A percentile compares a stretch with the other conserved stretches of the same genome.
Evolutionary conservation across 1,140 invertebrate species (phyloP).

Genomic region (Drosophila grimshawi): DNA sequence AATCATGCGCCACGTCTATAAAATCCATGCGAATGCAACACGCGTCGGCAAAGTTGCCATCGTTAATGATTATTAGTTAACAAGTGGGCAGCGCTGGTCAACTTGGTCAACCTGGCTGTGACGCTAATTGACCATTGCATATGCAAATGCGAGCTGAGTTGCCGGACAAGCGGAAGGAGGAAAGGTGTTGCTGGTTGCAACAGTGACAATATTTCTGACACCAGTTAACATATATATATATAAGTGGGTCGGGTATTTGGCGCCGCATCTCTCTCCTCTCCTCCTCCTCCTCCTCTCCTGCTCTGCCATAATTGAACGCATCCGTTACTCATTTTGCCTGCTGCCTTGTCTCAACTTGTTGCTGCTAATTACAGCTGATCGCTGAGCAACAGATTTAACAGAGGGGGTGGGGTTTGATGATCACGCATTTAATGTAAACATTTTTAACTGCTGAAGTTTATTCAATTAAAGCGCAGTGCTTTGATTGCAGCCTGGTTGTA

Average conservation of each 20-base stretch:
- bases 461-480: slow-evolving; percentile 70
- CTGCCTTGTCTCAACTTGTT: too few relatives aligned
- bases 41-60: slow-evolving; percentile 7
- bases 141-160: slow-evolving; percentile 38
- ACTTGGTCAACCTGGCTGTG: slow-evolving; percentile 11
- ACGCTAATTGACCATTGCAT: slow-evolving; percentile 25
- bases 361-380: slow-evolving; percentile 72
- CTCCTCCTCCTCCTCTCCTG: background rate
- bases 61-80: slow-evolving; percentile 22
- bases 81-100: slow-evolving; percentile 12
- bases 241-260: slow-evolving; percentile 13
- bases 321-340: too few relatives aligned
- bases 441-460: slow-evolving; percentile 72
- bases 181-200: slow-evolving; percentile 55
- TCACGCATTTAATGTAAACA: slow-evolving; percentile 66
- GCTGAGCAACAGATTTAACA: background rate
- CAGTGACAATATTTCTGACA: slow-evolving; percentile 75
- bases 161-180: slow-evolving; percentile 12
- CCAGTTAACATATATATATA: slow-evolving; percentile 20
- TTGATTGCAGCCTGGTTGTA: slow-evolving; percentile 57
- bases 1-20: slow-evolving; percentile 44
- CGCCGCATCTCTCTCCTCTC: slow-evolving; percentile 9
- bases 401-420: slow-evolving; percentile 16
- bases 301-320: slow-evolving; percentile 64
- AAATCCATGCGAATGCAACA: slow-evolving; percentile 59